A percentile compares a stretch with the other conserved stretches of the same genome.
phyloP scores from a whole-genome alignment of 2,113 vertebrate species.

The Phylloscopus trochiloides region DNA sequence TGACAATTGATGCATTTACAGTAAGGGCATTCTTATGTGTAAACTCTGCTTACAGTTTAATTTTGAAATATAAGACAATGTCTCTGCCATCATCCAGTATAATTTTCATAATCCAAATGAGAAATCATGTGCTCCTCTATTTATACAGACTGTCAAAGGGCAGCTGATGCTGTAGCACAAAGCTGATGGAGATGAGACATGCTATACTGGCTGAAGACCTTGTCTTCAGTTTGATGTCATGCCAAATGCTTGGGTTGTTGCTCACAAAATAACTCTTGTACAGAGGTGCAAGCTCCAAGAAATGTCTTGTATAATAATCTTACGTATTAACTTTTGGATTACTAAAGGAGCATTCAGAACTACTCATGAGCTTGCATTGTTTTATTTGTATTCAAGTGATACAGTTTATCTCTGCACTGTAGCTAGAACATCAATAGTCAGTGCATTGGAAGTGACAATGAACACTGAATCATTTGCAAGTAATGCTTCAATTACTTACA shows the following conservation, averaged over 20 bases:
- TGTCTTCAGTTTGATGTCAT: neutral
- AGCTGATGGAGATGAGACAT: neutral
- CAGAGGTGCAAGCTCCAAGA: neutral
- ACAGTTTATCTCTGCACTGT: neutral
- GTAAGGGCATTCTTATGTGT: neutral
- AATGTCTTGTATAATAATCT: neutral
- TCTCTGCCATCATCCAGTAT: neutral
- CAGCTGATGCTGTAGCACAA: neutral
- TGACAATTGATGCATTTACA: neutral
- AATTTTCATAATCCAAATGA: neutral
- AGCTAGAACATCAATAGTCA: neutral
- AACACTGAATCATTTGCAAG: neutral
- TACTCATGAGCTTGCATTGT: neutral
- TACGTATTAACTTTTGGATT: neutral
- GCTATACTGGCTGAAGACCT: neutral
- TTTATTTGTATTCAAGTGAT: neutral
- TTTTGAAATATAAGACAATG: neutral
- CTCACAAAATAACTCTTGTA: neutral
- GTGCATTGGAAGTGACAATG: neutral
- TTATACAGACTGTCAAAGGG: neutral
- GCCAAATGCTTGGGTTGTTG: neutral
- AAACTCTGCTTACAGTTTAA: neutral
- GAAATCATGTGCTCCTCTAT: neutral
- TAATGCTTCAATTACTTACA: neutral
- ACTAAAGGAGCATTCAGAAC: neutral